Evolutionary conservation across 2,797 vertebrate species (phyloP).

Genomic region (Rallus crepitans): DNA sequence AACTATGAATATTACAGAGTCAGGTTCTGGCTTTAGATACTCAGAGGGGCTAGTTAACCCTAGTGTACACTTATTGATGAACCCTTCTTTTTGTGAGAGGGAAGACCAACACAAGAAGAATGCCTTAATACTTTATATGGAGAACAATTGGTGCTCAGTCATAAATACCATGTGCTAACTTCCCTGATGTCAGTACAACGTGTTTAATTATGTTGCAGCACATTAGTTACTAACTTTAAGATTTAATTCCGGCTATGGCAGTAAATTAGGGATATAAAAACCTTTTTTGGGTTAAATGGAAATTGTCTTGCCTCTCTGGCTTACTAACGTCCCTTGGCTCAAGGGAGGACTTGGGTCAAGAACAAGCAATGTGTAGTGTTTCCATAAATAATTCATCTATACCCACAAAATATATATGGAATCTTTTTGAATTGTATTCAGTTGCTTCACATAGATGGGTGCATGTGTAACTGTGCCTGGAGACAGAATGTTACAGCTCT

Average conservation of each 20-base stretch:
- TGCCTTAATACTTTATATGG: not conserved
- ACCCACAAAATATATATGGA: not conserved
- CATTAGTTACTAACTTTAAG: not conserved
- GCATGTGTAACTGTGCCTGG: not conserved
- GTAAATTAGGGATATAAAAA: not conserved
- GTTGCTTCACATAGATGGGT: not conserved
- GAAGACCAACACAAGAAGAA: not conserved
- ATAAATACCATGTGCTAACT: not conserved
- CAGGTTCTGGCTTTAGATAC: not conserved
- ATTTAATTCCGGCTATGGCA: not conserved
- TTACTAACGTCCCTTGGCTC: not conserved
- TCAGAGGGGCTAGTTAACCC: not conserved
- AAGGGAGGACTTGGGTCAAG: not conserved
- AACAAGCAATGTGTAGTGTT: not conserved
- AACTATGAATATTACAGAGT: not conserved
- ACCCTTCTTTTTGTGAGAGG: not conserved
- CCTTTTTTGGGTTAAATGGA: not conserved
- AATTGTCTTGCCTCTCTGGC: not conserved
- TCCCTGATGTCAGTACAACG: not conserved
- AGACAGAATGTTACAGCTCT: not conserved
- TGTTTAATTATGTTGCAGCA: not conserved
- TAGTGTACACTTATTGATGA: not conserved
- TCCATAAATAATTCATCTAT: conserved; percentile 24
- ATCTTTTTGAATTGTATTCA: not conserved
- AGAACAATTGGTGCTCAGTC: not conserved